A percentile compares a stretch with the other conserved stretches of the same genome.
Evolutionary conservation across 1,140 invertebrate genomes (phyloP).

Genomic region (Rhyacophila brunnea): DNA sequence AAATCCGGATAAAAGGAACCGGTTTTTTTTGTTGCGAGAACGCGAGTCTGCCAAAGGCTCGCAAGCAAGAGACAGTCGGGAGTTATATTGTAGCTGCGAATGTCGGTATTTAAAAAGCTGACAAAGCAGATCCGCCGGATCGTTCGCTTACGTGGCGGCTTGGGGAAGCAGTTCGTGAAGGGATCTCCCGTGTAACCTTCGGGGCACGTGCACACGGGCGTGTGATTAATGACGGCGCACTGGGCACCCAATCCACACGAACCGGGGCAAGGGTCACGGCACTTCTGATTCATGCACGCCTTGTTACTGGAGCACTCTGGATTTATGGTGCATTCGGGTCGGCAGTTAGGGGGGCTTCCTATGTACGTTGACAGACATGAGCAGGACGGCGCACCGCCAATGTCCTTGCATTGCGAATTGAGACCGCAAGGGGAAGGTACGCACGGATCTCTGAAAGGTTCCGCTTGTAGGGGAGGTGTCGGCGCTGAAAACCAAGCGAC

Average conservation of each 20-base stretch:
- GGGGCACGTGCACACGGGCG: slow-evolving; percentile 67
- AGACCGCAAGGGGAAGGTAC: slow-evolving; percentile 72
- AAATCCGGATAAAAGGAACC: no score
- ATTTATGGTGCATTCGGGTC: slow-evolving; percentile 72
- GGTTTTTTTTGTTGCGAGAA: slow-evolving; percentile 47
- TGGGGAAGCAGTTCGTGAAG: slow-evolving; percentile 60
- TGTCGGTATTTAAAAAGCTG: no score
- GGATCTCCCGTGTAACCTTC: slow-evolving; percentile 69
- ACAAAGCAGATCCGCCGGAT: no score
- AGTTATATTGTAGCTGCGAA: no score
- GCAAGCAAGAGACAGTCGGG: no score
- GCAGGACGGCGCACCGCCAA: slow-evolving; percentile 64
- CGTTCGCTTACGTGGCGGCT: slow-evolving; percentile 39
- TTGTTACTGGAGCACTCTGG: slow-evolving; percentile 65
- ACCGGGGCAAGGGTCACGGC: slow-evolving; percentile 68
- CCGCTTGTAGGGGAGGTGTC: slow-evolving; percentile 33
- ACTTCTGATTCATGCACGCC: slow-evolving; percentile 70
- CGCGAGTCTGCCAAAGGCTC: no score
- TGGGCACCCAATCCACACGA: slow-evolving; percentile 65
- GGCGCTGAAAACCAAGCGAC: slow-evolving; percentile 40
- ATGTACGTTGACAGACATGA: slow-evolving; percentile 65
- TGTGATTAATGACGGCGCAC: slow-evolving; percentile 68
- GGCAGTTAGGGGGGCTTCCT: slow-evolving; percentile 70
- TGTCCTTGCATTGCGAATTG: slow-evolving; percentile 65
- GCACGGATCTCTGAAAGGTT: slow-evolving; percentile 61